Evolutionary conservation across 2,113 vertebrate species (phyloP), one percentile per base, ranked within the genome.

Genomic region (Sphaerodactylus townsendi): DNA sequence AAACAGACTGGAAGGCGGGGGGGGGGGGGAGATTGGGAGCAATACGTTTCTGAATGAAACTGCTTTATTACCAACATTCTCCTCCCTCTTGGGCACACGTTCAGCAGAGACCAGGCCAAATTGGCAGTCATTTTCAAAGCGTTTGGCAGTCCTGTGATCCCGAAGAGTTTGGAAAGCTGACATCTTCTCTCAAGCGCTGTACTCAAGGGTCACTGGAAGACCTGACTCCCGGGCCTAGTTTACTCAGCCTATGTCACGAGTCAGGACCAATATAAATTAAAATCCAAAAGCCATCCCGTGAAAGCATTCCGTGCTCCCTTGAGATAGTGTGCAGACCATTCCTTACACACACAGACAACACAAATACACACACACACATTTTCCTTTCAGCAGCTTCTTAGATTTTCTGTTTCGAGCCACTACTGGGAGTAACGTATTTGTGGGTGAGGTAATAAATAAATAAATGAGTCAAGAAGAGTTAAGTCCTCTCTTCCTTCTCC

Each of bases 51-150:
- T 94, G 93, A 94, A 96, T 96, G 97, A 96, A 98, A 97, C 97
- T 96, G 96, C 97, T 98, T 98, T 96, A 97, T 97, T 97, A 95
- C 94, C 93, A 95, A 95, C 94, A 93, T 96, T 93, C 95, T 88
- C 92, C 95, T 96, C 95, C 96, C 97, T 96, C 97, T 94, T 94
- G 94, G 95, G 97, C 95, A 92, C 73, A 94, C 84, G 96, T 97
- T 99, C 97, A 98, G 96, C 96, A 96, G 96, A 98, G 97, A 97
- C 96, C 95, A 96, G 96, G 96, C 97, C 97, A 98, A 98, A 98
- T 98, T 98, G 98, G 97, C 97, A 98, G 97, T 96, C 94, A 93
- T 97, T 98, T 97, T 96, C 96, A 94, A 91, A 97, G 95, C 84
- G 92, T 93, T 96, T 98, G 97, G 97, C 97, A 98, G 97, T 92